Evolutionary conservation across 2,113 vertebrate genomes (phyloP).

Genomic region (Cyanoramphus novaezelandiae): DNA sequence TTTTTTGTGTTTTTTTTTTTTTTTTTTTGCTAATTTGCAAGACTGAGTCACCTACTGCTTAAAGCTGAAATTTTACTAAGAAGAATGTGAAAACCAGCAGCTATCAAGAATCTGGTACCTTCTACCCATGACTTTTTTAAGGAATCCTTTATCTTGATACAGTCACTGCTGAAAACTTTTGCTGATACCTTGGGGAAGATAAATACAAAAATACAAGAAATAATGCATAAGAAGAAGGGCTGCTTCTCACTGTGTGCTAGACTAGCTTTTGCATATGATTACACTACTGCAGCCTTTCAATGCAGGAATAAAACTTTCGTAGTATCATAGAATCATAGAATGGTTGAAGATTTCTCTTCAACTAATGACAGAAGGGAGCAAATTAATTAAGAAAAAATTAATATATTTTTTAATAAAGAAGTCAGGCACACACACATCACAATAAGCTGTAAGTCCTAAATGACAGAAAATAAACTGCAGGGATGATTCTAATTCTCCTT

Average conservation of each 20-base stretch:
- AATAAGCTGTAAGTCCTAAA: not conserved
- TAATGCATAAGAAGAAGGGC: not conserved
- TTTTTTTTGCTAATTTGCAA: not conserved
- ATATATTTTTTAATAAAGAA: not conserved
- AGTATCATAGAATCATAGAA: not conserved
- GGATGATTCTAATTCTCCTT: not conserved
- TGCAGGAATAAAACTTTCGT: not conserved
- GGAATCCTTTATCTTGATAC: not conserved
- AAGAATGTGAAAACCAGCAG: not conserved
- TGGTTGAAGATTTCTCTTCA: not conserved
- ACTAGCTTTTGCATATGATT: not conserved
- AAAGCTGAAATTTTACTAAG: slow-evolving; percentile 24
- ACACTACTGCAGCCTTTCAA: not conserved
- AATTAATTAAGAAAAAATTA: not conserved
- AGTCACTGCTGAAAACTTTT: not conserved
- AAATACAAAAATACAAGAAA: not conserved
- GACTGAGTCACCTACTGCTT: not conserved
- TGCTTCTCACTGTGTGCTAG: not conserved
- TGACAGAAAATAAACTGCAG: not conserved
- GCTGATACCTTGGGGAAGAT: not conserved
- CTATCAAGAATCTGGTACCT: not conserved
- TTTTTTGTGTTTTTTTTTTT: not conserved
- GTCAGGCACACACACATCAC: not conserved
- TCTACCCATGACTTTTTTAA: not conserved
- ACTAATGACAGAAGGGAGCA: not conserved